Evolutionary conservation across 1,140 invertebrate species (phyloP), one percentile per base, ranked within the genome.

Genomic region (Asbolus verrucosus): DNA sequence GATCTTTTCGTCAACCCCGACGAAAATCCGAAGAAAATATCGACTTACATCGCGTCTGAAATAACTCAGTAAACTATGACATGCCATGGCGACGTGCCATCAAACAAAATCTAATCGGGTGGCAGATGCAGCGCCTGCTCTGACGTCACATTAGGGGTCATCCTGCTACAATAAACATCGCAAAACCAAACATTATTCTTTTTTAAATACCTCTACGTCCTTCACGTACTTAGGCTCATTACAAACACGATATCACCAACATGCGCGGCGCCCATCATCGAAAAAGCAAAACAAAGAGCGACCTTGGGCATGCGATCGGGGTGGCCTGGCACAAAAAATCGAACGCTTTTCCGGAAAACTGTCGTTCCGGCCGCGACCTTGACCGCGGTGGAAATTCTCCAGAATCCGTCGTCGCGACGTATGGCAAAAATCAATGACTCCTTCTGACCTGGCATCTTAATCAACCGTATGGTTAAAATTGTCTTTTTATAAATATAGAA

Each of bases 361-460:
- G 19, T 27, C 21, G 2, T 54, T 13, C 46, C 9, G 6, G n/a
- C n/a, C n/a, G 21, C 46, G 46, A 13, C 46, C 46, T 54, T 54
- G 46, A 54, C 46, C 46, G 46, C 46, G 9, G 46, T 14, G 21
- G 46, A 27, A 54, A 30, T 13, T 30, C 27, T 54, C 46, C 18
- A 54, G 46, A 54, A 54, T 3, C 11, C 15, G 14, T 6, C 46
- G 46, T 24, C 8, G 8, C 18, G 14, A 8, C 41, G 41, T n/a
- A n/a, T n/a, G n/a, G n/a, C n/a, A 54, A 50, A 54, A 54, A 54
- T 54, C 46, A 54, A 30, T 54, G 46, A 36, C 33, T 27, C 24
- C 24, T n/a, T n/a, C 3, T n/a, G 33, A n/a, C 5, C 19, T 54
- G 19, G 21, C 46, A 21, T 54, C 46, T 24, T n/a, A n/a, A 36